Evolutionary conservation across 2,113 vertebrate species (phyloP).

Genomic region (Procavia capensis): DNA sequence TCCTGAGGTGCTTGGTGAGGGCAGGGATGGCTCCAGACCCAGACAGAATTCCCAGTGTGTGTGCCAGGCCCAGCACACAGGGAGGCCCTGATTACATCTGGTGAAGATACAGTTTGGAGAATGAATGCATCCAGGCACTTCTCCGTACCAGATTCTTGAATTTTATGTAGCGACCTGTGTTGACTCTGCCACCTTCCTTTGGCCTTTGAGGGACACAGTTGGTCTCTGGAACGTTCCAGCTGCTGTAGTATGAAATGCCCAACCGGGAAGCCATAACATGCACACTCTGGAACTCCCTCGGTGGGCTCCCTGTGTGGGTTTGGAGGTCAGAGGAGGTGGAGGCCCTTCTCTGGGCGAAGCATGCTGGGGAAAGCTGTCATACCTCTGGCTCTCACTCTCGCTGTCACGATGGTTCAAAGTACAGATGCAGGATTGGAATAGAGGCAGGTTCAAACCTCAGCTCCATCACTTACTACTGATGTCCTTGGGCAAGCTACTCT

Average conservation of each 20-base stretch:
- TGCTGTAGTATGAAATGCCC: not conserved
- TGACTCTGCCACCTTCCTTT: not conserved
- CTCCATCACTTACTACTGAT: too few species aligned
- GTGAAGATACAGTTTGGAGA: not conserved
- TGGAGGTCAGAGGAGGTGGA: too few species aligned
- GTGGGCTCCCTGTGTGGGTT: rapidly evolving
- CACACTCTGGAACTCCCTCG: rapidly evolving
- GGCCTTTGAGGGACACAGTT: not conserved
- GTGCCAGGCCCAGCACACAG: not conserved
- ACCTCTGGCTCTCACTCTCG: too few species aligned
- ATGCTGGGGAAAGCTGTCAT: rapidly evolving
- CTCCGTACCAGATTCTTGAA: not conserved
- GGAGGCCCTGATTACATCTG: too few species aligned
- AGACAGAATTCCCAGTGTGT: not conserved
- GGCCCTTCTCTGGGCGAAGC: not conserved
- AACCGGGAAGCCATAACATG: rapidly evolving
- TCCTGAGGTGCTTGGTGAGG: too few species aligned
- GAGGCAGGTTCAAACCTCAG: rapidly evolving
- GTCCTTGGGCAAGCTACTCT: not conserved
- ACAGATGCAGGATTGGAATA: too few species aligned
- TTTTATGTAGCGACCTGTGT: rapidly evolving
- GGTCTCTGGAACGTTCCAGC: too few species aligned
- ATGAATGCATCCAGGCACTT: too few species aligned
- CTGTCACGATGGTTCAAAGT: not conserved
- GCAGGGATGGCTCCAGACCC: too few species aligned